These are phyloP conservation scores for Drosophila quadrilineata DNA, from an alignment of 1,140 invertebrate species.

Conservation along the genomic window DNA sequence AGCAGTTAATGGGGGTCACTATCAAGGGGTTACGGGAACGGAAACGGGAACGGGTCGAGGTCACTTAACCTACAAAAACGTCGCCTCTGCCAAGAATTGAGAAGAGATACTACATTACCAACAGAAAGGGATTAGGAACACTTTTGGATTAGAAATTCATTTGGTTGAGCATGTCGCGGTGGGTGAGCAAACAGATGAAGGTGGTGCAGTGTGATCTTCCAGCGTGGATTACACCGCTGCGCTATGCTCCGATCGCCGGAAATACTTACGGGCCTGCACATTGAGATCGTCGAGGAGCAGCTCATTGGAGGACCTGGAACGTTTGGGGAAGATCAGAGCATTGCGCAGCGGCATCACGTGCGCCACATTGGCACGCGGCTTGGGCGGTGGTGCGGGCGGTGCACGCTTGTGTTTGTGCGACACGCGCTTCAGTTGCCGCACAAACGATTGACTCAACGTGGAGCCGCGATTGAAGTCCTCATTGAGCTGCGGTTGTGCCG, in stretches of 20 bases:
- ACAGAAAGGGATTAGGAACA: too few relatives aligned
- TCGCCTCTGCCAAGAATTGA: constrained; percentile 61
- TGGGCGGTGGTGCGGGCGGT: constrained; percentile 55
- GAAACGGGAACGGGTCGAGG: constrained; percentile 15
- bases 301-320: constrained; percentile 70
- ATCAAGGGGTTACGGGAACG: constrained; percentile 16
- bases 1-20: constrained; percentile 2
- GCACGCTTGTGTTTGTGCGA: constrained; percentile 63
- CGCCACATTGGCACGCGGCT: constrained; percentile 57
- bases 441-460: constrained; percentile 79
- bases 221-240: constrained; percentile 57
- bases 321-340: constrained; percentile 66
- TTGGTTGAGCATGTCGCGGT: neutral
- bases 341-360: constrained; percentile 64
- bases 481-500: constrained; percentile 56
- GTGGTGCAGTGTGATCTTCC: constrained; percentile 2
- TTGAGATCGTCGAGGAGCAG: constrained; percentile 67
- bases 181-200: constrained; percentile 18
- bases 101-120: constrained; percentile 30
- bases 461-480: constrained; percentile 73
- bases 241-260: constrained; percentile 52
- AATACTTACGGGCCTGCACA: constrained; percentile 73
- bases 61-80: constrained; percentile 60
- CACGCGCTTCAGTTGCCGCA: constrained; percentile 58
- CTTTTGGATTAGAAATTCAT: neutral